These are phyloP conservation scores for Tenebrio molitor DNA, from an alignment of 1,140 invertebrate species.

Conservation along the genomic window DNA sequence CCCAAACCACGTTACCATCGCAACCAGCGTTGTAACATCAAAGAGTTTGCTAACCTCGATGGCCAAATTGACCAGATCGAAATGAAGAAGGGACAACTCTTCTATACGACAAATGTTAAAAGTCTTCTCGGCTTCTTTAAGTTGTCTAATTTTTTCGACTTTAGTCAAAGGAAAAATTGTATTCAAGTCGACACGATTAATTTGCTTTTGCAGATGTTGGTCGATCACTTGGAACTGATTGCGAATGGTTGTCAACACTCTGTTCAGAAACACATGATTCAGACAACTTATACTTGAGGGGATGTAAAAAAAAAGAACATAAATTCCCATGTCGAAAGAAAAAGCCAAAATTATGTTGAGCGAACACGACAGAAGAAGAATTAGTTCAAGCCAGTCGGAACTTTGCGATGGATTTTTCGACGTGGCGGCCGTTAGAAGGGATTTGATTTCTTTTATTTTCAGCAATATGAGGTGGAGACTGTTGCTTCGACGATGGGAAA, in stretches of 20 bases:
- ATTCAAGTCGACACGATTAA: neutral
- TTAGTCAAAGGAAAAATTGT: neutral
- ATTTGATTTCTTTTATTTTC: no score
- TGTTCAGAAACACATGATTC: neutral
- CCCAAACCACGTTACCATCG: neutral
- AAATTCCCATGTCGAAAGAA: no score
- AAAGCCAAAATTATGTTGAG: no score
- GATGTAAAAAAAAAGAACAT: no score
- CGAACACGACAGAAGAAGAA: no score
- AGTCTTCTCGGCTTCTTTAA: neutral
- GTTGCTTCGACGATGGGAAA: no score
- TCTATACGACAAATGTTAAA: neutral
- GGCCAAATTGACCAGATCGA: neutral
- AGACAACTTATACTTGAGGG: no score
- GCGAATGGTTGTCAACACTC: neutral
- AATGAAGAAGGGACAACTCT: conserved; percentile 1
- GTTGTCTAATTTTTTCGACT: neutral
- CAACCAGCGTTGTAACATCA: neutral
- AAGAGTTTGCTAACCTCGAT: neutral
- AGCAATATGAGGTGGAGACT: no score
- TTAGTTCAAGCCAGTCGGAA: no score
- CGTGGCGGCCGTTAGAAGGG: no score
- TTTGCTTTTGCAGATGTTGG: neutral
- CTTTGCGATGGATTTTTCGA: no score
- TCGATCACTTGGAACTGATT: neutral